Evolutionary conservation across 2,888 invertebrate genomes (phyloP), one percentile per base, ranked within the genome.

Genomic region (Ochropacha duplaris): DNA sequence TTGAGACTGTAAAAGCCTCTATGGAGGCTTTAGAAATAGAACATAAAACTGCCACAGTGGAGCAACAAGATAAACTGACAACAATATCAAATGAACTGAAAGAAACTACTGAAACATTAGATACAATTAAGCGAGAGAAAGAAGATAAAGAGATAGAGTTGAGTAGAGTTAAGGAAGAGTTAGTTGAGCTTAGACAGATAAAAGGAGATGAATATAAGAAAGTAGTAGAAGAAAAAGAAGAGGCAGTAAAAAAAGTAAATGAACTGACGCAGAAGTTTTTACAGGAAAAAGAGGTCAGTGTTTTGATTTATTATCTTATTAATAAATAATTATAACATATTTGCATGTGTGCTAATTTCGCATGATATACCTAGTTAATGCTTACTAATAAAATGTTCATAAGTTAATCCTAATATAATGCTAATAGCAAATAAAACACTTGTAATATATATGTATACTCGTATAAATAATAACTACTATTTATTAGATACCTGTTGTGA

Each of bases 231-330:
- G 88, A 92, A 65, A 90, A 82, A 66, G 89, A 90, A 60, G 74
- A 75, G 0, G 91, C 87, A 0, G 60, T 87, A 28, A 84, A 84
- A 70, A 78, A 87, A 72, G 71, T 91, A 8, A 72, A 76, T 1
- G 86, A 87, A 58, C 62, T 92, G 54, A 86, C 76, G 39, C 80
- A 83, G 60, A 80, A 83, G 55, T 79, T 86, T 71, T 78, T 79
- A 66, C 84, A 84, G 60, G 92, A 92, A 54, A 92, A 90, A 72
- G 84, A 92, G 92, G 92, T 92, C 65, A 83, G 90, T 84, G 61
- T 22, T 59, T 56, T 54, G 57, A 22, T 26, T 62, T 61, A 34
- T 14, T 34, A 60, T 22, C 55, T 24, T 50, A 24, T 54, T 14
- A 11, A 36, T 22, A 14, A 49, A 49, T 8, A 31, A 34, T 4